Base-by-base conservation (phyloP, 2,113 vertebrate species). In the Chaetops frenatus region DNA sequence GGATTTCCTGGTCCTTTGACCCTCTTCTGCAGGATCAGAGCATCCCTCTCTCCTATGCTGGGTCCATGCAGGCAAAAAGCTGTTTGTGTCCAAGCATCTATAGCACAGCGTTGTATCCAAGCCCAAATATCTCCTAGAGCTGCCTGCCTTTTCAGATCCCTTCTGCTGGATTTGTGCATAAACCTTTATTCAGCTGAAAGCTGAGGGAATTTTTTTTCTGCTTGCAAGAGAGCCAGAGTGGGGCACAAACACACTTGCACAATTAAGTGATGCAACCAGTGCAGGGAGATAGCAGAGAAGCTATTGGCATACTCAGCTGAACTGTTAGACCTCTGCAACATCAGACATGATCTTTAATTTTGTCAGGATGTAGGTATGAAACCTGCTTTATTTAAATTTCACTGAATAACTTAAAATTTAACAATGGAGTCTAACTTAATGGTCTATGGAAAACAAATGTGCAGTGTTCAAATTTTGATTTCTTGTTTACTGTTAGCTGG, bases 1-100 rank as follows among this genome's bases (percentile, higher is more conserved):
- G 7, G 3, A 4, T 12, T 69, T 10, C 6, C 44, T 65, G 48
- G 36, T 54, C 12, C 76, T 38, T 2, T 4, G 20, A 23, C 14
- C 16, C 7, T 42, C 44, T 56, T 23, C n/a, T 48, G 36, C 44
- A 61, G 10, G 12, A 31, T 33, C 58, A 76, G 27, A 79, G 14
- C 40, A 76, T 38, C 12, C 62, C n/a, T 76, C 18, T 66, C n/a
- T 76, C 18, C 3, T 15, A 2, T 1, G 4, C 33, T 42, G 21
- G 5, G 2, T 31, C 17, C 5, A 7, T 0, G 0, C 28, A 61
- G 62, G 21, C n/a, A 69, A 50, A 74, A 47, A 51, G 16, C 29
- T 65, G 18, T 44, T 61, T 0, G 1, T 73, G 54, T 35, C 23
- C 18, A 36, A 70, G 20, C 21, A 69, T 35, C 57, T 50, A 5